Evolutionary conservation across 2,888 invertebrate species (phyloP).

Genomic region (Pyrocoelia pectoralis): DNA sequence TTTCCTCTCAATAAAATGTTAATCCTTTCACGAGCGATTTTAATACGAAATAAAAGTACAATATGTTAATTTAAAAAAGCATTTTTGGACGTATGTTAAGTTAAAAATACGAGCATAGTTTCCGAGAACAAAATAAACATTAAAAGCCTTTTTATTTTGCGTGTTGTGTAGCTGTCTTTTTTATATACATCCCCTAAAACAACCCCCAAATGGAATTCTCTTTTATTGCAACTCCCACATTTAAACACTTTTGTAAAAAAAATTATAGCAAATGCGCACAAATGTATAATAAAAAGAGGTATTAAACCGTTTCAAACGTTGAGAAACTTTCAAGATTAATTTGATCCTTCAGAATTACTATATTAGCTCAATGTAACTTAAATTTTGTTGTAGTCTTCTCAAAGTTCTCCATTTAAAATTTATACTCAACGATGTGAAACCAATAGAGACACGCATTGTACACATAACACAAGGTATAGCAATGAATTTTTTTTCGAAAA

Average conservation of each 20-base stretch:
- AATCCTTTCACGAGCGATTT: neutral
- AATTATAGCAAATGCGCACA: conserved; percentile 20
- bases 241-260: conserved; percentile 18
- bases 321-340: no score
- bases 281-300: conserved; percentile 13
- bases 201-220: conserved; percentile 23
- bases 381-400: no score
- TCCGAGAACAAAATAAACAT: conserved; percentile 10
- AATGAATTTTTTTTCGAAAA: no score
- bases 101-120: conserved; percentile 14
- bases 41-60: conserved; percentile 1
- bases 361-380: no score
- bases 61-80: conserved; percentile 1
- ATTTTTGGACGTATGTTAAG: conserved; percentile 6
- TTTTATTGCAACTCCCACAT: conserved; percentile 16
- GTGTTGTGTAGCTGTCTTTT: conserved; percentile 21
- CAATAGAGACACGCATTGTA: no score
- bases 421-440: no score
- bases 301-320: neutral
- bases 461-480: no score
- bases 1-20: conserved; percentile 13
- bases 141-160: conserved; percentile 24
- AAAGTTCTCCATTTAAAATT: no score
- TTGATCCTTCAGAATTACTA: no score
- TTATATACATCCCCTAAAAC: conserved; percentile 16